phyloP scores from a whole-genome alignment of 2,113 vertebrate genomes.

The Gallinago media region DNA sequence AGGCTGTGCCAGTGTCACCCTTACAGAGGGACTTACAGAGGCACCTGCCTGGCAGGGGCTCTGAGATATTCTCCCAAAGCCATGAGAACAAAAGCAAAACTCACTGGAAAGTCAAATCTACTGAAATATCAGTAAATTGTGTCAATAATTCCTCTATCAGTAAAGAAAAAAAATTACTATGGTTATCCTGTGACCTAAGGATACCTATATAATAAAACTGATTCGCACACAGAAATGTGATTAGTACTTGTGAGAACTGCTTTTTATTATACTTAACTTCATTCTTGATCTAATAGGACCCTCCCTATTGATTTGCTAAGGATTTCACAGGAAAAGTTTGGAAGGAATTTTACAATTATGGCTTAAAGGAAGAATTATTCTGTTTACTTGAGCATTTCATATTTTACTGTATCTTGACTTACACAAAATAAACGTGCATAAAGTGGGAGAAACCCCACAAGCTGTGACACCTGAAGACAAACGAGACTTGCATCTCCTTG shows the following conservation, averaged over 20 bases:
- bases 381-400: not conserved
- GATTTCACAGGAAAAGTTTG: not conserved
- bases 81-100: not conserved
- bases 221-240: not conserved
- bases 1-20: not conserved
- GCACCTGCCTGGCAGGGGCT: not conserved
- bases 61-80: not conserved
- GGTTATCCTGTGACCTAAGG: not conserved
- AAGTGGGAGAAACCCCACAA: not conserved
- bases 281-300: not conserved
- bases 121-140: not conserved
- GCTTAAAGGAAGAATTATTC: not conserved
- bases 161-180: not conserved
- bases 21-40: not conserved
- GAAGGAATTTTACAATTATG: not conserved
- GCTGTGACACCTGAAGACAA: not conserved
- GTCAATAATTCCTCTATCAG: not conserved
- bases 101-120: not conserved
- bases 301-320: not conserved
- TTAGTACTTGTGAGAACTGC: not conserved
- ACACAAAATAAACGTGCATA: not conserved
- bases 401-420: not conserved
- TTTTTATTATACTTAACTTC: not conserved
- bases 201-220: not conserved
- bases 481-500: rapidly evolving